These are phyloP conservation scores for Pristionchus entomophagus DNA, from an alignment of 2,888 invertebrate genomes.

Conservation along the genomic window DNA sequence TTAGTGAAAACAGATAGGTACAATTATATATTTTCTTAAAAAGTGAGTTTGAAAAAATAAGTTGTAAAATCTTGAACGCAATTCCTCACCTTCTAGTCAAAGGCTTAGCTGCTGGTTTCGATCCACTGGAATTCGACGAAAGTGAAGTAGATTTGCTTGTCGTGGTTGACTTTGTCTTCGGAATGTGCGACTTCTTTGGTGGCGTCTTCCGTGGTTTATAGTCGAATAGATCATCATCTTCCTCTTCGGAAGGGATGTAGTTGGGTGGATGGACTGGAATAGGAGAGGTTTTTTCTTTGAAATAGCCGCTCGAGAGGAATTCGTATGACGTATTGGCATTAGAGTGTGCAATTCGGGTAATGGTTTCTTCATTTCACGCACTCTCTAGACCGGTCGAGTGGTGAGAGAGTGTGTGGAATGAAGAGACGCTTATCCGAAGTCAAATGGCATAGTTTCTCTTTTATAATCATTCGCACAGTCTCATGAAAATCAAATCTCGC, in stretches of 20 bases:
- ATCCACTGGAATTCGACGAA: neutral
- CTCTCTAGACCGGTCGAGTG: no score
- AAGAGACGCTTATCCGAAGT: no score
- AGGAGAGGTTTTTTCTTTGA: no score
- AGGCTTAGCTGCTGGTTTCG: neutral
- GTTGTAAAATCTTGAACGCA: neutral
- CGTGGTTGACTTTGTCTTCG: neutral
- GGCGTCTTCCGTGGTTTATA: neutral
- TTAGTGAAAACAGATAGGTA: no score
- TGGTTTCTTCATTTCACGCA: no score
- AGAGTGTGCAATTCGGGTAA: no score
- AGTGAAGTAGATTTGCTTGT: neutral
- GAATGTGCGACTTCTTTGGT: neutral
- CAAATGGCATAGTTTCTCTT: no score
- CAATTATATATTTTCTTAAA: neutral
- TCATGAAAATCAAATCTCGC: no score
- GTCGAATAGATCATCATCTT: conserved; percentile 17
- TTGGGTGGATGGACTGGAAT: conserved; percentile 12
- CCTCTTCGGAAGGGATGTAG: conserved; percentile 1
- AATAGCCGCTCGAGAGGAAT: no score
- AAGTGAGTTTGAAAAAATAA: neutral
- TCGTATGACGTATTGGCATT: no score
- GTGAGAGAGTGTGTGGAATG: no score
- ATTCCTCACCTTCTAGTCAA: neutral
- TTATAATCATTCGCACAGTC: no score